Percentiles rank a stretch among this genome's conserved stretches.
Conservation (phyloP, 2,113 vertebrate species). For the Nibea coibor region DNA sequence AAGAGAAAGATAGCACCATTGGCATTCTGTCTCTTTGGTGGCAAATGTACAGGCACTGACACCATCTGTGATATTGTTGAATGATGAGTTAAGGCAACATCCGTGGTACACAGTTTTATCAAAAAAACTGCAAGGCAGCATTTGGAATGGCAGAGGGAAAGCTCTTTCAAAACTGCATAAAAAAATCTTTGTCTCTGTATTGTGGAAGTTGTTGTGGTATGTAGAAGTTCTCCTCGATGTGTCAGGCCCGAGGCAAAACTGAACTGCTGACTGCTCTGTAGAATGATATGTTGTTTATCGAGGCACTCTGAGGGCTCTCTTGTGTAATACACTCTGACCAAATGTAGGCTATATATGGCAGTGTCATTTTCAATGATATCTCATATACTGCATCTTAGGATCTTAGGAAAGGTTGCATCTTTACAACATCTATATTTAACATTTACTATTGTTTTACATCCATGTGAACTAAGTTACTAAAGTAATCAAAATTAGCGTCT, state of each 20-base stretch:
- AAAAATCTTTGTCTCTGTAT: background rate
- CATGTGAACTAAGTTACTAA: too few species aligned
- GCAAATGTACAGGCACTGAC: background rate
- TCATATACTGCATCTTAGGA: too few species aligned
- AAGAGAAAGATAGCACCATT: background rate
- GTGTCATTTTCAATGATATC: background rate
- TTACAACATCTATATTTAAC: background rate
- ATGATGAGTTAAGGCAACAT: background rate
- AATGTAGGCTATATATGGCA: background rate
- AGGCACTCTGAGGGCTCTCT: background rate
- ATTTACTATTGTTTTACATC: background rate
- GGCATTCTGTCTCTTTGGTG: background rate
- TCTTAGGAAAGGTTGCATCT: background rate
- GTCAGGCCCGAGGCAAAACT: background rate
- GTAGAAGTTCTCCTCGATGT: background rate
- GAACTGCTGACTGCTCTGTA: background rate
- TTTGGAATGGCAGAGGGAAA: background rate
- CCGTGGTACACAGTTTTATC: background rate
- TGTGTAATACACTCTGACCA: background rate
- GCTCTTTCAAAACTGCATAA: background rate
- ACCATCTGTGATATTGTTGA: constrained; percentile 23
- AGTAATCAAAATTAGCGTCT: too few species aligned
- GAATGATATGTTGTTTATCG: background rate
- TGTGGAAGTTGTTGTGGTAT: constrained; percentile 1
- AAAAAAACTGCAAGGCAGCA: background rate